These are phyloP conservation scores for Labeo catla DNA, from an alignment of 2,113 vertebrate species.

Conservation along the genomic window DNA sequence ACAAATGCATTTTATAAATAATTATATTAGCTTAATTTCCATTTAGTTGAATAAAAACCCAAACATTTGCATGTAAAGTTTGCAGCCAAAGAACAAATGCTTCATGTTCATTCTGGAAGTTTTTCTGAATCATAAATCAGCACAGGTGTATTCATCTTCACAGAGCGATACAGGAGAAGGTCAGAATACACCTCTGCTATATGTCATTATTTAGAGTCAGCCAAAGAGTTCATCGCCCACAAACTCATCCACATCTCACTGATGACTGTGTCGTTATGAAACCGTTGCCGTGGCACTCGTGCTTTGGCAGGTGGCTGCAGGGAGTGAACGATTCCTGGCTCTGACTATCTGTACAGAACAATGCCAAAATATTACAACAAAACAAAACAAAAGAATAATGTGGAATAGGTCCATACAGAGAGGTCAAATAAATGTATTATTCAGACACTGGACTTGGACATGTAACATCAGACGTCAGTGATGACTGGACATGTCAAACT, in stretches of 20 bases:
- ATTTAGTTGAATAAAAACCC: too few species aligned
- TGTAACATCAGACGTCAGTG: neutral
- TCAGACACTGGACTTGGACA: neutral
- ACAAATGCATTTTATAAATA: neutral
- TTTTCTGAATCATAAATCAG: constrained; percentile 42
- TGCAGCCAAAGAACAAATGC: neutral
- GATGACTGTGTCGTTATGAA: constrained; percentile 49
- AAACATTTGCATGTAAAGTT: too few species aligned
- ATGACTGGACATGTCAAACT: neutral
- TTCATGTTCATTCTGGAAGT: constrained; percentile 25
- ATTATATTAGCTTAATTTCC: too few species aligned
- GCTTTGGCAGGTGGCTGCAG: constrained; percentile 30
- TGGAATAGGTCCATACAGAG: constrained; percentile 5
- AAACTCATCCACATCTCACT: constrained; percentile 27
- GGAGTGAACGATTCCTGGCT: constrained; percentile 41
- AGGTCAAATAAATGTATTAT: constrained; percentile 28
- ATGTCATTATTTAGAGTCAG: constrained; percentile 47
- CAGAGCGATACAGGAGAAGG: constrained; percentile 39
- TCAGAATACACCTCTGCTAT: constrained; percentile 53
- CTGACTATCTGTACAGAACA: neutral
- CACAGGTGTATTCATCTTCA: constrained; percentile 45
- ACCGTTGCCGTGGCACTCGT: constrained; percentile 18
- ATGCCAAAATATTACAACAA: constrained; percentile 25
- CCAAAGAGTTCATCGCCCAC: constrained; percentile 41
- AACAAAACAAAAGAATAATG: constrained; percentile 5